Conservation (phyloP, 1,140 invertebrate genomes). For the Heliconius hewitsoni region DNA sequence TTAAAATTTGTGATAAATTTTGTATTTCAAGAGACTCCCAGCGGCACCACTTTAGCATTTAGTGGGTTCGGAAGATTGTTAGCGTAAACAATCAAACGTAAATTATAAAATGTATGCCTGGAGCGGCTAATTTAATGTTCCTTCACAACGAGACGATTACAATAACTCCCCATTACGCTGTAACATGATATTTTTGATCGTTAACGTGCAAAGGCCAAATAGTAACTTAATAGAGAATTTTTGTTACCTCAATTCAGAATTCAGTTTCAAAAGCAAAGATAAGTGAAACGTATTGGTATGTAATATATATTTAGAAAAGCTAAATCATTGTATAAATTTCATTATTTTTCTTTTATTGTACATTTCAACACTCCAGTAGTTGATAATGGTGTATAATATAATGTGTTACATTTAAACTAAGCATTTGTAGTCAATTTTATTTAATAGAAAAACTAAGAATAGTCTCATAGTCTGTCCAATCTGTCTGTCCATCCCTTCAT, state of each 20-base stretch:
- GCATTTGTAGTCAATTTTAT: too few species aligned
- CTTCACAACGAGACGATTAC: constrained; percentile 36
- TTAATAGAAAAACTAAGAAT: too few species aligned
- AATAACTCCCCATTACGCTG: constrained; percentile 32
- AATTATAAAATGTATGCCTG: constrained; percentile 34
- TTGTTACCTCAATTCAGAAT: not conserved
- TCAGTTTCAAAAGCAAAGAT: not conserved
- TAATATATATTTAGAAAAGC: too few species aligned
- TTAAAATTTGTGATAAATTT: not conserved
- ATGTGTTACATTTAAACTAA: too few species aligned
- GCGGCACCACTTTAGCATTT: not conserved
- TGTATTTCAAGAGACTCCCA: not conserved
- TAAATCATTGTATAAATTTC: too few species aligned
- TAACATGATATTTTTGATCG: constrained; percentile 33
- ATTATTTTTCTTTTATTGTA: too few species aligned
- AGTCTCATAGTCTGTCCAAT: too few species aligned
- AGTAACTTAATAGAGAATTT: not conserved
- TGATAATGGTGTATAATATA: too few species aligned
- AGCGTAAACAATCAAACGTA: constrained; percentile 37
- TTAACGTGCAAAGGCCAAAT: constrained; percentile 41
- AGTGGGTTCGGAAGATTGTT: constrained; percentile 14
- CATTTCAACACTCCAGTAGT: too few species aligned
- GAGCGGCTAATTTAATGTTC: constrained; percentile 43
- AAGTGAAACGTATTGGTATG: not conserved
- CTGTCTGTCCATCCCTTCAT: too few species aligned